These are phyloP conservation scores for Metopia argyrocephala DNA, from an alignment of 2,888 invertebrate species.

Conservation along the genomic window DNA sequence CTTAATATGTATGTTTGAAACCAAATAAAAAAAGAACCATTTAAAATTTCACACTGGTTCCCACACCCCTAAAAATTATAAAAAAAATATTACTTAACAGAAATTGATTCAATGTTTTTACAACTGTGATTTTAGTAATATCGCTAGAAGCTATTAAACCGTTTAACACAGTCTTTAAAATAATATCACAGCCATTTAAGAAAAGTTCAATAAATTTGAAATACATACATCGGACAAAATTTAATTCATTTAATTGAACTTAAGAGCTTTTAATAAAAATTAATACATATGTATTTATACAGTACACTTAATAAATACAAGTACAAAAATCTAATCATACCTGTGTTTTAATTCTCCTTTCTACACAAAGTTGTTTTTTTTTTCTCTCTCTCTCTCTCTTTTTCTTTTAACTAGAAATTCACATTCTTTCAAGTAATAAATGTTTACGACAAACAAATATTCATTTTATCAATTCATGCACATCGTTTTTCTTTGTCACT, in stretches of 20 bases:
- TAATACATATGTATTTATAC: not conserved
- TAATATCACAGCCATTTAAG: not conserved
- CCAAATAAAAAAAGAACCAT: too few relatives aligned
- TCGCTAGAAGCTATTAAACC: not conserved
- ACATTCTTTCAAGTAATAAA: not conserved
- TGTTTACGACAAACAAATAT: slow-evolving; percentile 8
- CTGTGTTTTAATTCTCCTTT: too few relatives aligned
- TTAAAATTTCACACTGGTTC: too few relatives aligned
- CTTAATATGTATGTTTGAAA: too few relatives aligned
- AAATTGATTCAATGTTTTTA: not conserved
- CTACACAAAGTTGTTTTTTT: too few relatives aligned
- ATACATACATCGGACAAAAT: not conserved
- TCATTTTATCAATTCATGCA: not conserved
- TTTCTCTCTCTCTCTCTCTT: too few relatives aligned
- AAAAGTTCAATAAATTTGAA: not conserved
- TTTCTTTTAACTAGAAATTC: too few relatives aligned
- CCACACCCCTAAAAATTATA: too few relatives aligned
- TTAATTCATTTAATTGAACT: not conserved
- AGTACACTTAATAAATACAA: not conserved
- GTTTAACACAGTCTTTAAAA: not conserved
- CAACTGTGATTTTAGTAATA: not conserved
- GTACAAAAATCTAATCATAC: too few relatives aligned
- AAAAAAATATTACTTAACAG: too few relatives aligned
- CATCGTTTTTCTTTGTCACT: not conserved
- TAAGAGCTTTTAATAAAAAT: not conserved